Evolutionary conservation across 2,113 vertebrate species (phyloP), one percentile per base, ranked within the genome.

Genomic region (Pelvicachromis taeniatus): DNA sequence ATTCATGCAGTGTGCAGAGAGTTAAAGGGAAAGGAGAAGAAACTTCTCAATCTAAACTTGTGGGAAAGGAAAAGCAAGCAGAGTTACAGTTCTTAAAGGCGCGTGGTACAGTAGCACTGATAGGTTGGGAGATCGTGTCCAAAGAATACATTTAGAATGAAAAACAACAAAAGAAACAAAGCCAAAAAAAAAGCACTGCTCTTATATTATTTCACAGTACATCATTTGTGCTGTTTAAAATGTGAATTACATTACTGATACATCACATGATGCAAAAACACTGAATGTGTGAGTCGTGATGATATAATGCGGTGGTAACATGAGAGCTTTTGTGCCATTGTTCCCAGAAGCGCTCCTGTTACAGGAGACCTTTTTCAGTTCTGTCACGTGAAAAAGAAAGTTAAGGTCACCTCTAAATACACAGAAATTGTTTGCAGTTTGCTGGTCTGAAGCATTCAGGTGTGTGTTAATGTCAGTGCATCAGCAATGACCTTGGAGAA

Each of bases 321-420:
- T 65, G 55, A 87, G 45, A 78, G 54, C 40, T 4, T 12, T 7
- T 17, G 26, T 23, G 31, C 59, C 77, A 38, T 23, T 80, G 58
- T 82, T 86, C 80, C 81, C 78, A 87, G 77, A 83, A 58, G 54
- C 45, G 33, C 54, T 89, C 21, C 53, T 52, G 63, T 81, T 63
- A 63, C 58, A 23, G 16, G 31, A 83, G 53, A 75, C 10, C 17
- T 52, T 31, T 52, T 13, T 52, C 26, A 52, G 31, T 33, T 40
- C 35, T 19, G 50, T 31, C 14, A 50, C 50, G 42, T 19, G 42
- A 50, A 50, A 73, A 29, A 52, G 7, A 12, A 31, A 19, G 16
- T 31, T 73, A 38, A 63, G 6, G 23, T 73, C 68, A 19, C 23
- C 11, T 29, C 68, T 73, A 31, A 31, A 31, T 31, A 75, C 16